Percentiles rank a stretch among this genome's conserved stretches.
These are phyloP conservation scores for Oasisia sp. DNA, from an alignment of 2,888 invertebrate species.

Conservation along the genomic window DNA sequence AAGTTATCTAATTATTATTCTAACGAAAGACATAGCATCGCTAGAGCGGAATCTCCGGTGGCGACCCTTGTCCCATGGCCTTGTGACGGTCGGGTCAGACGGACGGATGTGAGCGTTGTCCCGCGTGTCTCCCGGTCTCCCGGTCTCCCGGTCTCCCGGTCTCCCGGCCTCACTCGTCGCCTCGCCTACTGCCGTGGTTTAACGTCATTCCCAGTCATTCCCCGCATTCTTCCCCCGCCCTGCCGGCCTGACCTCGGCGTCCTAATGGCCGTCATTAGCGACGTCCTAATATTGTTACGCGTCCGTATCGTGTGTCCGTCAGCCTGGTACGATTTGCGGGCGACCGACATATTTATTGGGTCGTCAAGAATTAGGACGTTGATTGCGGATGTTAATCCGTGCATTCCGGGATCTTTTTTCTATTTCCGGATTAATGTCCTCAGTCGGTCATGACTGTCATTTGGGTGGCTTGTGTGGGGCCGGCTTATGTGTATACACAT, in stretches of 20 bases:
- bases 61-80: not conserved
- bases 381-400: constrained; percentile 6
- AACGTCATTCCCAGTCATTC: not conserved
- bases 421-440: not conserved
- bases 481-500: no score
- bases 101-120: not conserved
- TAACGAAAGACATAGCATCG: not conserved
- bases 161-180: not conserved
- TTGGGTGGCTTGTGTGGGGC: not conserved
- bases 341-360: not conserved
- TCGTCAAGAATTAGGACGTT: not conserved
- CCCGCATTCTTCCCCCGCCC: not conserved
- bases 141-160: not conserved
- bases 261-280: constrained; percentile 17
- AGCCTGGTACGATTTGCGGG: not conserved
- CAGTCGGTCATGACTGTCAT: not conserved
- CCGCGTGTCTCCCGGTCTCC: not conserved
- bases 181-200: not conserved
- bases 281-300: not conserved
- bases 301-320: not conserved
- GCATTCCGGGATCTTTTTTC: not conserved
- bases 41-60: not conserved
- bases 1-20: no score
- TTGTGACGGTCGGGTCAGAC: not conserved
- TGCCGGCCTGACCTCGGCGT: not conserved